A percentile compares a stretch with the other conserved stretches of the same genome.
phyloP scores from a whole-genome alignment of 1,140 invertebrate species.

The Calliopsis andreniformis region DNA sequence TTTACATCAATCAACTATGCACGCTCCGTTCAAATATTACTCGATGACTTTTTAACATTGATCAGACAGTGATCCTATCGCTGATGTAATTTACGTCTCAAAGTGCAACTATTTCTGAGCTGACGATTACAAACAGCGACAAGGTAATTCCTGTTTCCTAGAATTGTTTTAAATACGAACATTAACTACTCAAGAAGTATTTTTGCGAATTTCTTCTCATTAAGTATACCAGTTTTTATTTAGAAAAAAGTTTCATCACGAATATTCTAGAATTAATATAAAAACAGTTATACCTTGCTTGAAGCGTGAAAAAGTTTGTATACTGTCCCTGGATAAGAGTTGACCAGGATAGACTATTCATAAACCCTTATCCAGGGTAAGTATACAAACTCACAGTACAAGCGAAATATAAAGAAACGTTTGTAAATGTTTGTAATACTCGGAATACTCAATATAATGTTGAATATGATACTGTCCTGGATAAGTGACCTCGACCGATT shows the following conservation, averaged over 20 bases:
- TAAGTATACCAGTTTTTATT: neutral
- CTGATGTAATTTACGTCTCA: slow-evolving; percentile 9
- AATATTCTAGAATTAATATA: neutral
- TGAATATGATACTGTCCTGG: no score
- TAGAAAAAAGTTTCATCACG: neutral
- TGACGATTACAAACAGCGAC: neutral
- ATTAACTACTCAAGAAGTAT: neutral
- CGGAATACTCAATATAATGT: no score
- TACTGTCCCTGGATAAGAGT: no score
- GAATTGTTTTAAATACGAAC: neutral
- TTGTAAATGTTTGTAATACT: no score
- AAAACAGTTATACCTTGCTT: neutral
- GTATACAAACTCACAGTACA: no score
- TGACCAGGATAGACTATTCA: no score
- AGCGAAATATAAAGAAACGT: no score
- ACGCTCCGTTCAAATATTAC: slow-evolving; percentile 14
- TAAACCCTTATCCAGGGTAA: no score
- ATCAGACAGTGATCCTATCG: neutral
- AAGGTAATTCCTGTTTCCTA: neutral
- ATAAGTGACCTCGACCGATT: no score
- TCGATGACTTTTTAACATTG: neutral
- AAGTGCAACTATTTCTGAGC: slow-evolving; percentile 19
- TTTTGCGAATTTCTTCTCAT: neutral
- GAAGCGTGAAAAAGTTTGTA: neutral
- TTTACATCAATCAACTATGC: neutral